These are phyloP conservation scores for Phyllostomus discolor DNA, from an alignment of 2,113 vertebrate species.

Conservation along the genomic window DNA sequence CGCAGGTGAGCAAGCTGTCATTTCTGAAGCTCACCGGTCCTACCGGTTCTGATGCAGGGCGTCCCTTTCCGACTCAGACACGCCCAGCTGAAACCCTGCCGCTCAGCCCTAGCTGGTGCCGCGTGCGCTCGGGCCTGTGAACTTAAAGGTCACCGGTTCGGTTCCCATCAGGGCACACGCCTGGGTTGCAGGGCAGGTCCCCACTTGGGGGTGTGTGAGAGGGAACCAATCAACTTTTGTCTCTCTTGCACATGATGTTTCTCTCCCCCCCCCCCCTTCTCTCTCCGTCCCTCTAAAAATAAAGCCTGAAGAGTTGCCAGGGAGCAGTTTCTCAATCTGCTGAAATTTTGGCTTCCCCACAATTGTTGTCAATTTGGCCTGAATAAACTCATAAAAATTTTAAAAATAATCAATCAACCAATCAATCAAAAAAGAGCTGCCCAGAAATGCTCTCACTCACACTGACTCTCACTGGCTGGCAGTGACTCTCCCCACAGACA, in stretches of 20 bases:
- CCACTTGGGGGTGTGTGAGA: too few relatives aligned
- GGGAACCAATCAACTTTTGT: too few relatives aligned
- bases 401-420: not conserved
- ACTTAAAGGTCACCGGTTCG: too few relatives aligned
- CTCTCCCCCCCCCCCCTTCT: too few relatives aligned
- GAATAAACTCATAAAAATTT: not conserved
- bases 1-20: not conserved
- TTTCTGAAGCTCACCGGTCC: conserved; percentile 5
- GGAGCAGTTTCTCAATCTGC: not conserved
- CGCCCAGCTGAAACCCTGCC: not conserved
- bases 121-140: too few relatives aligned
- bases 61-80: not conserved
- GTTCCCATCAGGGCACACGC: too few relatives aligned
- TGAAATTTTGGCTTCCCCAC: not conserved
- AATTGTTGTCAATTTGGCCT: not conserved
- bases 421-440: not conserved
- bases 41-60: not conserved
- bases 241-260: too few relatives aligned
- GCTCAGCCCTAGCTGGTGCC: not conserved
- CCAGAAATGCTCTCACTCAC: conserved; percentile 15
- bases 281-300: too few relatives aligned
- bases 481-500: not conserved
- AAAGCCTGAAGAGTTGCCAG: not conserved
- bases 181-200: too few relatives aligned
- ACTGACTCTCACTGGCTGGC: not conserved